Conservation (phyloP, 1,140 invertebrate genomes). For the Platorchestia sp. region DNA sequence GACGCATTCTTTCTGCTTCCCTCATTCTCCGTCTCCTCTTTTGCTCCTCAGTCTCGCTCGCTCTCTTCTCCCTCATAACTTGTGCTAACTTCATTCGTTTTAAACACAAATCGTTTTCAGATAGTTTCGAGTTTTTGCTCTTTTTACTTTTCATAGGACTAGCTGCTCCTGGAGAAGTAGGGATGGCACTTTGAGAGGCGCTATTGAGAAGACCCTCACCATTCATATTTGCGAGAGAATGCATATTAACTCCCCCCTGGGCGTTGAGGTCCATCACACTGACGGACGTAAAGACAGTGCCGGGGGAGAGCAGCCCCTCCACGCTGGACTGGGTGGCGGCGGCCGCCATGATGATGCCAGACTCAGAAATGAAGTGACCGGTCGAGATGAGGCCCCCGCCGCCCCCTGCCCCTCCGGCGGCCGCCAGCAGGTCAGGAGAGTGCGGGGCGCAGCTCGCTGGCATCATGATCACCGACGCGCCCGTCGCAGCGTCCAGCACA, state of each 20-base stretch:
- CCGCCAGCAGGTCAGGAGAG: not conserved
- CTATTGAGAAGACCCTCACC: not conserved
- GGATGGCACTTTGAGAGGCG: not conserved
- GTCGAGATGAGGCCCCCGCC: not conserved
- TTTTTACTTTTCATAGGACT: not conserved
- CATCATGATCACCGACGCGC: constrained; percentile 40
- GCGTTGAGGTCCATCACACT: not conserved
- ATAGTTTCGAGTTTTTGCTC: constrained; percentile 28
- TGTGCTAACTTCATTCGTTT: constrained; percentile 47
- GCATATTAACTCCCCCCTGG: constrained; percentile 16
- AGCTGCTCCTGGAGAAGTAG: not conserved
- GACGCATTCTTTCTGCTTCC: constrained; percentile 57
- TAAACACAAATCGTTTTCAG: constrained; percentile 21
- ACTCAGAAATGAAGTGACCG: not conserved
- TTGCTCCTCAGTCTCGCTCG: constrained; percentile 57
- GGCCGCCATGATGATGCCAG: constrained; percentile 29
- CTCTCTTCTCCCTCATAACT: constrained; percentile 57
- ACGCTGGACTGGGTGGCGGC: not conserved
- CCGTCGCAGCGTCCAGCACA: not conserved
- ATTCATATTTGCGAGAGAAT: not conserved
- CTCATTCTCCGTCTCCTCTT: constrained; percentile 54
- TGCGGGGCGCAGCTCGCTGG: not conserved
- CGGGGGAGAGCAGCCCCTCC: not conserved
- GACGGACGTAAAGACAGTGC: not conserved
- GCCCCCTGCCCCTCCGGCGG: not conserved